Evolutionary conservation across 2,888 invertebrate genomes (phyloP), one percentile per base, ranked within the genome.

Genomic region (Orchestes rusci): DNA sequence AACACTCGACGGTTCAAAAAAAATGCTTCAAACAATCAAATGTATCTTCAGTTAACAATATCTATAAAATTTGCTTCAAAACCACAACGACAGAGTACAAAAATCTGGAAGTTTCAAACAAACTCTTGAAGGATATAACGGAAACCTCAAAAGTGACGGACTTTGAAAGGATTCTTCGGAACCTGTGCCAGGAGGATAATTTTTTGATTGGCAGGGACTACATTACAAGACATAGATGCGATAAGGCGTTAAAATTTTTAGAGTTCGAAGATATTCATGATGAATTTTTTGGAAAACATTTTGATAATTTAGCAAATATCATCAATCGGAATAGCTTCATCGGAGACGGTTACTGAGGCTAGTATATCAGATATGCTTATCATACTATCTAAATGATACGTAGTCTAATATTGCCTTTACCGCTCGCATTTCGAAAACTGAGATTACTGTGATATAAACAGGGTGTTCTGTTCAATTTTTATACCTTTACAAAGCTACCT

Each of bases 141-240:
- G 76, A 76, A 74, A 74, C 77, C 74, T 35, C 49, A 4, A 45
- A 74, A 73, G 72, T 75, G 64, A 68, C 69, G 23, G 60, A 77
- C 70, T 75, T 77, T 71, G 73, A 75, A 70, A 73, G 76, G 75
- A 75, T 77, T 75, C 76, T 77, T 64, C 70, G 59, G 20, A 45
- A 42, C 17, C 19, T 53, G 16, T 42, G 43, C 50, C 58, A 68
- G 38, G 73, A 68, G 37, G 72, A 72, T 64, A 71, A 72, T 28
- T 39, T 41, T 70, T 32, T 35, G 10, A 35, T 3, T 13, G 12
- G 29, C 16, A 37, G 28, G 18, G 19, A 23, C 35, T 40, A 34
- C 41, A 27, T 38, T 73, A 59, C 67, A 71, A 59, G 23, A 69
- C 68, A 48, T 62, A 73, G 40, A 72, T 70, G 56, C 64, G 61